These are phyloP conservation scores for Nycticebus coucang DNA, from an alignment of 2,113 vertebrate species.

Conservation along the genomic window DNA sequence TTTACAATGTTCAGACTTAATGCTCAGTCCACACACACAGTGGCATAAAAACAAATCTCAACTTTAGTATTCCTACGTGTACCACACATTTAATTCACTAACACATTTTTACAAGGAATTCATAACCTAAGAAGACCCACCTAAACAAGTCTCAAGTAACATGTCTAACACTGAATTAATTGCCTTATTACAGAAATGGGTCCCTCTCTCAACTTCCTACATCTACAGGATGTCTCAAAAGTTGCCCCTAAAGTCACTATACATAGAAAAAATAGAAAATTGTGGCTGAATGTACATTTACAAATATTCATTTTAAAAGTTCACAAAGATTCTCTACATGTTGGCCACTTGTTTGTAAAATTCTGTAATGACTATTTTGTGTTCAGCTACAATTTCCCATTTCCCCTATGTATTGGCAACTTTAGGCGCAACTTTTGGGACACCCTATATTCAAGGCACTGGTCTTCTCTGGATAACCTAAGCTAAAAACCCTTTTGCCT, in stretches of 20 bases:
- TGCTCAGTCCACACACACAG: background rate
- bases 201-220: background rate
- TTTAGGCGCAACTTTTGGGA: too few species aligned
- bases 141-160: background rate
- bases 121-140: background rate
- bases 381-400: too few species aligned
- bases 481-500: background rate
- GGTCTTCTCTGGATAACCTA: background rate
- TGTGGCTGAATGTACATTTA: too few species aligned
- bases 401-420: too few species aligned
- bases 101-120: background rate
- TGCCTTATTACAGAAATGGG: background rate
- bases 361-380: too few species aligned
- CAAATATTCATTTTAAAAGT: too few species aligned
- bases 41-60: background rate
- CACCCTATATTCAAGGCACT: background rate
- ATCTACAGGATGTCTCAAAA: background rate
- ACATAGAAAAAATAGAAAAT: too few species aligned
- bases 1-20: background rate
- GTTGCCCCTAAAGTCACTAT: too few species aligned
- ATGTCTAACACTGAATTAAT: background rate
- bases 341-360: too few species aligned
- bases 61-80: background rate
- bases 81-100: slow-evolving; percentile 4
- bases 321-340: too few species aligned